Conservation (phyloP, 2,888 invertebrate genomes). For the Macropis europaea region DNA sequence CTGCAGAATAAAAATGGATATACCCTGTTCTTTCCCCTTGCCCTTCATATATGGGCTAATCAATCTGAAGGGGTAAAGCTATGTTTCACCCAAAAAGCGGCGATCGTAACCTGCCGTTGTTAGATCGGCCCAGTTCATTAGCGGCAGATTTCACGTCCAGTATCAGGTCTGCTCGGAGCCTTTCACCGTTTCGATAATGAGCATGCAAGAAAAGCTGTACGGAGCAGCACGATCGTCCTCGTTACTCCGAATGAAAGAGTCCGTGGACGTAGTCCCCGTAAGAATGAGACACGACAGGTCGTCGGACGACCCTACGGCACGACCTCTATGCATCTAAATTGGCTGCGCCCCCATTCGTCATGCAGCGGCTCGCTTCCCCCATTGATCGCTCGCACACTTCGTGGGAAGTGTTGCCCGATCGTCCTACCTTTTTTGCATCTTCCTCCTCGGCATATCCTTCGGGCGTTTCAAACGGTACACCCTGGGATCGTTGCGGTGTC, state of each 20-base stretch:
- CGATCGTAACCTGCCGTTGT: too few species aligned
- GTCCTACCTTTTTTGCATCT: conserved; percentile 41
- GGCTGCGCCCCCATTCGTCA: conserved; percentile 63
- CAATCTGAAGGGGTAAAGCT: too few species aligned
- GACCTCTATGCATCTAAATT: conserved; percentile 67
- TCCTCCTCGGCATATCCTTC: conserved; percentile 25
- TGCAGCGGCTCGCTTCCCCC: conserved; percentile 56
- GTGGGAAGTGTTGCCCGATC: conserved; percentile 61
- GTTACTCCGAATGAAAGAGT: conserved; percentile 40
- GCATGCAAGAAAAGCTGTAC: conserved; percentile 23
- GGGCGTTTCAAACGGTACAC: conserved; percentile 43
- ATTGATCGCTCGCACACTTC: conserved; percentile 62
- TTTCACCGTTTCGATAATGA: conserved; percentile 43
- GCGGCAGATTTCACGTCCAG: conserved; percentile 20
- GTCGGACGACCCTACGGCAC: conserved; percentile 59
- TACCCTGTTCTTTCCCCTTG: too few species aligned
- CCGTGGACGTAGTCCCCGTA: conserved; percentile 31
- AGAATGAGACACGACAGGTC: conserved; percentile 64
- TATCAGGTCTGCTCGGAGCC: conserved; percentile 18
- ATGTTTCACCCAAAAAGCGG: too few species aligned
- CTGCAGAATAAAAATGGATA: too few species aligned
- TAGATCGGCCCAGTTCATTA: conserved; percentile 24
- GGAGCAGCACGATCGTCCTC: conserved; percentile 40
- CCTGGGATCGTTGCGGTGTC: conserved; percentile 26
- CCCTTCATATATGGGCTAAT: too few species aligned